Evolutionary conservation across 2,797 vertebrate genomes (phyloP), one percentile per base, ranked within the genome.

Genomic region (Rhinatrema bivittatum): DNA sequence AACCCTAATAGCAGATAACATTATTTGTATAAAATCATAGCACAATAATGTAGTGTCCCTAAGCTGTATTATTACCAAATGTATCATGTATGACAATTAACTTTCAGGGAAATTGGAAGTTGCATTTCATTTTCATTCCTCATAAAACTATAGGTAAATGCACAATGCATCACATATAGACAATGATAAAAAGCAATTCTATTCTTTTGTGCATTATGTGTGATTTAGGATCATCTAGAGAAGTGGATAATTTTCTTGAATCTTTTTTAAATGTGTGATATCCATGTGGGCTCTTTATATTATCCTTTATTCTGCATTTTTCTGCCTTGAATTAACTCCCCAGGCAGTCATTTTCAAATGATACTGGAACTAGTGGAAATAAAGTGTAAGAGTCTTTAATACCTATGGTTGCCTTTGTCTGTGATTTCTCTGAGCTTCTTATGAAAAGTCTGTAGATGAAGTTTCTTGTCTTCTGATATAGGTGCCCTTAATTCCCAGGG

Each of bases 221-320:
- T 19, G 51, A 65, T 29, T 19, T 31, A 20, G 8, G 15, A 40
- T 38, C 48, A 46, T 63, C 65, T 42, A 60, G 60, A 52, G 69
- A 67, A 72, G 42, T 40, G 53, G 38, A 54, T 62, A 31, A 72
- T 72, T 67, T 67, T 36, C 42, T 22, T 39, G 57, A 59, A 59
- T 60, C 47, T 52, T 56, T 42, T 47, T 65, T 30, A 16, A 53
- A 62, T 46, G 35, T 35, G 32, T 37, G 4, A 30, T 61, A 63
- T 45, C 39, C 30, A 17, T 46, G 48, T 7, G 26, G 57, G 61
- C 37, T 49, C 46, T 33, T 30, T n/a, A 34, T 19, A 37, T 62
- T 54, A 53, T 53, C 35, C 29, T 22, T 28, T 33, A 37, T 34
- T 4, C 37, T 41, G 44, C 15, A 33, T 26, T 31, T 55, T 53